Base-by-base conservation (phyloP, 2,797 vertebrate species). In the Pipistrellus pygmaeus region DNA sequence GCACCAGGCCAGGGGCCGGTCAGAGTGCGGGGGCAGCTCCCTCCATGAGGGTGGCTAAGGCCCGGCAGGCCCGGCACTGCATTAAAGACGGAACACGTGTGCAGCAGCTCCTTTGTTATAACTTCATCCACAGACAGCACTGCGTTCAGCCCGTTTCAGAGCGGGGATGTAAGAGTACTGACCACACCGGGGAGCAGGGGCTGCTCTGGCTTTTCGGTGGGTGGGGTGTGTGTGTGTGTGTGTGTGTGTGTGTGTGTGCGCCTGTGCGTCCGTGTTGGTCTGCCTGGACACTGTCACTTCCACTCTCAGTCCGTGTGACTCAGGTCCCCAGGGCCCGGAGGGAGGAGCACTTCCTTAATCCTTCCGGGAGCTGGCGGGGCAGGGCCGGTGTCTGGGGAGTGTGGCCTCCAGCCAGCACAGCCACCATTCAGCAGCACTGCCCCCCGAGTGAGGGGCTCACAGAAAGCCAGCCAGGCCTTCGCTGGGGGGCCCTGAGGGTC, bases 81-180 rank as follows among this genome's bases (percentile, higher is more conserved):
- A 12, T 23, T 20, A 13, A 9, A 75, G 77, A n/a, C 1, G 13
- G 32, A 15, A 30, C 5, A 2, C 0, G 0, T 1, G 0, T 27
- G 46, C 30, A n/a, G 23, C 3, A 5, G 75, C 14, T 6, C 0
- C 71, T 62, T 23, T 6, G 48, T 9, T 17, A 1, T 27, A 8
- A 25, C 1, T 4, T 14, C 77, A 11, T 32, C n/a, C 14, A 4
- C 13, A 20, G 0, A 10, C 3, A 44, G 60, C 62, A 3, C 10
- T 8, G 78, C 3, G 11, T 11, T 44, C 11, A 2, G 72, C 38
- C 32, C 8, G 1, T 3, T 23, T 44, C 64, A 9, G 57, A 35
- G 44, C 5, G 38, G n/a, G 23, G 35, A 64, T 25, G 35, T 4
- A 7, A 57, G 77, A 18, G 35, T 1, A 38, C 3, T 6, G 2